Base-by-base conservation (phyloP, 2,797 vertebrate species). In the Merluccius polli region DNA sequence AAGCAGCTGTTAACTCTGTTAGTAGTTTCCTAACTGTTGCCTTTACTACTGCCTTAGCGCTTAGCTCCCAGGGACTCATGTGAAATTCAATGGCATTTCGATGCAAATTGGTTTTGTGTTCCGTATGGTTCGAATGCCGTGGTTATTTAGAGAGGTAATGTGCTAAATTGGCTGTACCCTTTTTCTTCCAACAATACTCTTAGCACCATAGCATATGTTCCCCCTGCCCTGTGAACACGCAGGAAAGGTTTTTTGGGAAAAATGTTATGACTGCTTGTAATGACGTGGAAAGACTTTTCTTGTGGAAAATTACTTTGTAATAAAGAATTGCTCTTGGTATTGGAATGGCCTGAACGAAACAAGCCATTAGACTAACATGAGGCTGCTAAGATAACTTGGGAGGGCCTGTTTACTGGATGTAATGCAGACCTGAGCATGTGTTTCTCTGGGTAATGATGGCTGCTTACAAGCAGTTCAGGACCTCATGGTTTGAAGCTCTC, bases 121-220 rank as follows among this genome's bases (percentile, higher is more conserved):
- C 38, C 63, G 82, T n/a, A 75, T 31, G 74, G 71, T 72, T n/a
- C 73, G 82, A 80, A 78, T 79, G 48, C 18, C 72, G 12, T 27
- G 29, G 27, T 48, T 32, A 82, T 84, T 85, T 81, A 70, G 80
- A 79, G 81, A 12, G 31, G 63, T 78, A 79, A 81, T 78, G 33
- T 74, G 21, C 68, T 81, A 24, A 27, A 65, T 65, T 65, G 24
- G 2, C 59, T 65, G n/a, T 65, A 65, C 59, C 59, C 27, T 4
- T 48, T 21, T 48, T 48, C 16, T 16, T 16, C 16, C 21, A 52
- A 24, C n/a, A 27, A 24, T 24, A 21, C 52, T 63, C 52, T n/a
- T 0, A 24, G 52, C 52, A 11, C 52, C 9, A 1, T 27, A 27
- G 3, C 59, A 27, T 24, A 11, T 1, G 59, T 12, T 24, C n/a